These are phyloP conservation scores for Peromyscus leucopus DNA, from an alignment of 2,113 vertebrate species.

Conservation along the genomic window DNA sequence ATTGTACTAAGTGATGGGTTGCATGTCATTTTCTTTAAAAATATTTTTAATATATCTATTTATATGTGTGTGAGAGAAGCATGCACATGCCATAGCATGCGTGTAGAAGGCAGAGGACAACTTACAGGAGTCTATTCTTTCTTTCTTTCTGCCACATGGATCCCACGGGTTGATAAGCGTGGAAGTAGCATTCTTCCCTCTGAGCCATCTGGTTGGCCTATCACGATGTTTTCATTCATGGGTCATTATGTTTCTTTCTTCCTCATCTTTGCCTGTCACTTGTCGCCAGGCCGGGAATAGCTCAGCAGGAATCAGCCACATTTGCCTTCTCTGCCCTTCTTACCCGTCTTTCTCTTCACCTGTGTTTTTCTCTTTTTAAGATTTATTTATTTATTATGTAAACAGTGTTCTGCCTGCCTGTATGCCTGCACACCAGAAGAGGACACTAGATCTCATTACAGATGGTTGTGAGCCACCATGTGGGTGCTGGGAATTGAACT, in stretches of 20 bases:
- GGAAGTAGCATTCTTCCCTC: not conserved
- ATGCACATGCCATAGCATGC: not conserved
- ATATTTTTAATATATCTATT: not conserved
- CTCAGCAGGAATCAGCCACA: too few relatives aligned
- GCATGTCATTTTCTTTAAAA: not conserved
- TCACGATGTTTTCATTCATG: not conserved
- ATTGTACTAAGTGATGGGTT: not conserved
- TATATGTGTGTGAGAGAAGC: not conserved
- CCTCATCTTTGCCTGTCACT: too few relatives aligned
- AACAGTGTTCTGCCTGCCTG: too few relatives aligned
- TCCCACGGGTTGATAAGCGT: not conserved
- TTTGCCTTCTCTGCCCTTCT: too few relatives aligned
- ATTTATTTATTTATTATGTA: too few relatives aligned
- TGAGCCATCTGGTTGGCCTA: not conserved
- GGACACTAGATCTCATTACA: too few relatives aligned
- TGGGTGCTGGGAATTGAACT: too few relatives aligned
- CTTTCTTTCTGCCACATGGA: not conserved
- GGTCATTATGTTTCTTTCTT: too few relatives aligned
- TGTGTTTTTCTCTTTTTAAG: not conserved
- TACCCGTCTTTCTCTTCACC: accelerated
- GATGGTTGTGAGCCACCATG: too few relatives aligned
- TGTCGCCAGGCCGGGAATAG: too few relatives aligned
- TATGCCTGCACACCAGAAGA: too few relatives aligned
- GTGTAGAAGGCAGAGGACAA: not conserved
- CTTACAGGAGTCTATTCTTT: not conserved